These are phyloP conservation scores for Solenopsis fugax DNA, from an alignment of 1,140 invertebrate species.

Conservation along the genomic window DNA sequence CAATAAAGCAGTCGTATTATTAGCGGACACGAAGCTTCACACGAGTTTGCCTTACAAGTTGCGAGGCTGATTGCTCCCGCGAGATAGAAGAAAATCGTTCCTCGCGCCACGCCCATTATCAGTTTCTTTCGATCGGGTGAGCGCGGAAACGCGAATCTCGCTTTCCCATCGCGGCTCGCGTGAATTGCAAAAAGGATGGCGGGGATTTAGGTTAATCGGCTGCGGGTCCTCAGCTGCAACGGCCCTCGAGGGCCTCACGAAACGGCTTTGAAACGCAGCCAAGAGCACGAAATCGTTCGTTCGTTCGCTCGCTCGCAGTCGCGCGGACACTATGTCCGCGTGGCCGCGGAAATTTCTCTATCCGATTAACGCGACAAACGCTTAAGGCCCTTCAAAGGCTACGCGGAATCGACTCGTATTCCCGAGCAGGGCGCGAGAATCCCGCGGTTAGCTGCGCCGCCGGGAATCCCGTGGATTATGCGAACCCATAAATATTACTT, in stretches of 20 bases:
- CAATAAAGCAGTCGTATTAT: slow-evolving; percentile 18
- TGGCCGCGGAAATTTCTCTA: slow-evolving; percentile 52
- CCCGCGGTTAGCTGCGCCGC: not conserved
- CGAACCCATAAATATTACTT: slow-evolving; percentile 38
- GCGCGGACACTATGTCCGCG: not conserved
- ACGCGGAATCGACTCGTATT: slow-evolving; percentile 33
- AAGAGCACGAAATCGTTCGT: slow-evolving; percentile 46
- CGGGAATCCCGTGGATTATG: not conserved
- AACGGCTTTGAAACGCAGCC: slow-evolving; percentile 63
- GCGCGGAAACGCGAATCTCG: slow-evolving; percentile 52
- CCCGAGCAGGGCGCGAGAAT: not conserved
- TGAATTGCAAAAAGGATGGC: slow-evolving; percentile 57
- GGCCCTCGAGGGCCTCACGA: slow-evolving; percentile 38
- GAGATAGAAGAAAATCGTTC: slow-evolving; percentile 53
- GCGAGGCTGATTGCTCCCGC: slow-evolving; percentile 9
- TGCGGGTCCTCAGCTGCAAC: slow-evolving; percentile 55
- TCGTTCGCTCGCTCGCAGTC: not conserved
- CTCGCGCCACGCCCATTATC: slow-evolving; percentile 53
- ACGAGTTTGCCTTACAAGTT: slow-evolving; percentile 1
- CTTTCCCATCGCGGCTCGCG: slow-evolving; percentile 53
- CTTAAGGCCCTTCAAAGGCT: slow-evolving; percentile 52
- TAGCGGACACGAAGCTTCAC: slow-evolving; percentile 25
- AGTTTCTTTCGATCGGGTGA: slow-evolving; percentile 49
- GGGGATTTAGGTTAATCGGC: slow-evolving; percentile 64
- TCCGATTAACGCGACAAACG: slow-evolving; percentile 55